Evolutionary conservation across 2,888 invertebrate species (phyloP), one percentile per base, ranked within the genome.

Genomic region (Kryphioiulus occultus): DNA sequence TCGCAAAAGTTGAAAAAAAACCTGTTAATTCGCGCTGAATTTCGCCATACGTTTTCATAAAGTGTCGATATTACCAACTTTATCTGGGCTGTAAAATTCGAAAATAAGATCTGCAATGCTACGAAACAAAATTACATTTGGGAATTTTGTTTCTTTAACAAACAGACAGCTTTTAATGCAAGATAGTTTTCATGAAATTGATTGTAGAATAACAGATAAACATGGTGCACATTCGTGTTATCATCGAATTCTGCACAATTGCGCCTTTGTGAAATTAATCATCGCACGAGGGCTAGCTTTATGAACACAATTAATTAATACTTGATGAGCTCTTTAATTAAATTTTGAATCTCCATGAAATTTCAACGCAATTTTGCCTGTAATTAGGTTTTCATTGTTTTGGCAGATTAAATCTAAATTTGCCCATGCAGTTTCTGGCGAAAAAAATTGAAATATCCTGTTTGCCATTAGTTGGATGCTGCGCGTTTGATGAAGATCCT

Each of bases 401-500:
- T 59, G 59, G 2, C 59, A n/a, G 59, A 59, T 59, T 59, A n/a
- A 59, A 59, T 7, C 7, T n/a, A 59, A 53, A 17, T 53, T 15
- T 53, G 53, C 4, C 53, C 15, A 53, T 17, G 53, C 53, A 59
- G 59, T 59, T 59, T 59, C 9, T 59, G 9, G 59, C n/a, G 59
- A 59, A 59, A 59, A 59, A n/a, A n/a, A 59, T n/a, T 59, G 19
- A n/a, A 59, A 59, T 59, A 59, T 59, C 59, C 59, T 59, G 59
- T 59, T 59, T 59, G 19, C 22, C n/a, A 4, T n/a, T 59, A 42
- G 7, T 9, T 42, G 5, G 10, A 42, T 5, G 59, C 19, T 59
- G n/a, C 22, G 59, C 59, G 59, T n/a, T n/a, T 17, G 59, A 59
- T n/a, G 59, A 59, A 59, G 59, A 59, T 59, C n/a, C 59, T 59